phyloP scores from a whole-genome alignment of 2,797 vertebrate species.

The Menidia menidia region DNA sequence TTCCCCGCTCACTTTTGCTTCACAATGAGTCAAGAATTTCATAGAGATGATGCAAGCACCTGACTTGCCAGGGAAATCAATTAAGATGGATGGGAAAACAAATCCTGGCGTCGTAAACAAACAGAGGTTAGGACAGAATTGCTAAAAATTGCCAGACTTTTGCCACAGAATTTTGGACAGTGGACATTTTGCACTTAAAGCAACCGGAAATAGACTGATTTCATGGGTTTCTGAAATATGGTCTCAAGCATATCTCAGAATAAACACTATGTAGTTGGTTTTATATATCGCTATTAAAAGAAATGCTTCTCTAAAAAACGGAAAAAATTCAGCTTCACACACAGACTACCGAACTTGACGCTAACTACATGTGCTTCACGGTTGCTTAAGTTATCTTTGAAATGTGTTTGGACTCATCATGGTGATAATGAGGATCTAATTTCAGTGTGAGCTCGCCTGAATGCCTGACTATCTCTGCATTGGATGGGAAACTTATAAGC shows the following conservation, averaged over 20 bases:
- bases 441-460: conserved; percentile 16
- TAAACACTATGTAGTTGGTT: no score
- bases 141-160: conserved; percentile 8
- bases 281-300: no score
- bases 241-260: background rate
- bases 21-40: conserved; percentile 24
- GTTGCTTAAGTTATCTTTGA: background rate
- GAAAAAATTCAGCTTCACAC: background rate
- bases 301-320: background rate
- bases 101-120: conserved; percentile 26
- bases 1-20: conserved; percentile 23
- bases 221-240: background rate
- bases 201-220: background rate
- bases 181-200: background rate
- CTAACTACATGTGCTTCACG: background rate
- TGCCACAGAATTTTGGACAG: background rate
- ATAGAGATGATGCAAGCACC: conserved; percentile 30
- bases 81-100: conserved; percentile 19
- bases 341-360: background rate
- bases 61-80: conserved; percentile 21
- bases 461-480: conserved; percentile 25
- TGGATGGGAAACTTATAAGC: conserved; percentile 32
- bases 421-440: conserved; percentile 9
- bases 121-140: conserved; percentile 27
- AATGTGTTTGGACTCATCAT: background rate